phyloP scores from a whole-genome alignment of 1,140 invertebrate genomes.

The Olivierus martensii region DNA sequence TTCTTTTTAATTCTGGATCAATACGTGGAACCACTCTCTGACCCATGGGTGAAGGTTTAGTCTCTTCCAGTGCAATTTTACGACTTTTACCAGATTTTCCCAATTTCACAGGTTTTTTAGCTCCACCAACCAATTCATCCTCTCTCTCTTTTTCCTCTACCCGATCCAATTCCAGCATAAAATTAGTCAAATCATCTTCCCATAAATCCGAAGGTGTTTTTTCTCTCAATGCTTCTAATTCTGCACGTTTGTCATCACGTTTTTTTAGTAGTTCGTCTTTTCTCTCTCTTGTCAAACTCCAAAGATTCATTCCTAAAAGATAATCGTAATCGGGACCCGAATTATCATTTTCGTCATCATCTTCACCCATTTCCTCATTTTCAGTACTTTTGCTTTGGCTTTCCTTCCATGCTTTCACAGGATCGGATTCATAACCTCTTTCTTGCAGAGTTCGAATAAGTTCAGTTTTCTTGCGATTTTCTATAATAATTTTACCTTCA shows the following conservation, averaged over 20 bases:
- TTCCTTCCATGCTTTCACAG: constrained; percentile 84
- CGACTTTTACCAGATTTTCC: constrained; percentile 31
- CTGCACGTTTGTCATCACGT: constrained; percentile 37
- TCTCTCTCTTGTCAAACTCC: constrained; percentile 81
- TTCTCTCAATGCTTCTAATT: constrained; percentile 30
- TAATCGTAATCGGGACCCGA: constrained; percentile 56
- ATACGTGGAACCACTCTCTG: constrained; percentile 56
- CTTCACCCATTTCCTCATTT: constrained; percentile 26
- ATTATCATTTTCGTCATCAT: constrained; percentile 24
- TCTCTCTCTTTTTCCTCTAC: constrained; percentile 18
- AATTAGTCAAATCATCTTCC: constrained; percentile 70
- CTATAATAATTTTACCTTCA: constrained; percentile 68
- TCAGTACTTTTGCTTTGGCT: constrained; percentile 20
- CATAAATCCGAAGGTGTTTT: constrained; percentile 69
- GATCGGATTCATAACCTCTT: constrained; percentile 84
- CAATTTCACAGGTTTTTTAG: background rate
- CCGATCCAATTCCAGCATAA: constrained; percentile 45
- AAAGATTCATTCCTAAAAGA: constrained; percentile 85
- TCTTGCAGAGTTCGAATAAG: constrained; percentile 80
- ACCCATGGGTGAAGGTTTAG: constrained; percentile 40
- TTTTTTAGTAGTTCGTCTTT: constrained; percentile 55
- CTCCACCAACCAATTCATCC: background rate
- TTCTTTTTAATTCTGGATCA: constrained; percentile 59
- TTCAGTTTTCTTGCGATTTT: constrained; percentile 82
- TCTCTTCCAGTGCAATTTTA: constrained; percentile 24